Percentiles rank a stretch among this genome's conserved stretches.
phyloP scores from a whole-genome alignment of 2,113 vertebrate genomes.

The Syngnathus floridae region DNA sequence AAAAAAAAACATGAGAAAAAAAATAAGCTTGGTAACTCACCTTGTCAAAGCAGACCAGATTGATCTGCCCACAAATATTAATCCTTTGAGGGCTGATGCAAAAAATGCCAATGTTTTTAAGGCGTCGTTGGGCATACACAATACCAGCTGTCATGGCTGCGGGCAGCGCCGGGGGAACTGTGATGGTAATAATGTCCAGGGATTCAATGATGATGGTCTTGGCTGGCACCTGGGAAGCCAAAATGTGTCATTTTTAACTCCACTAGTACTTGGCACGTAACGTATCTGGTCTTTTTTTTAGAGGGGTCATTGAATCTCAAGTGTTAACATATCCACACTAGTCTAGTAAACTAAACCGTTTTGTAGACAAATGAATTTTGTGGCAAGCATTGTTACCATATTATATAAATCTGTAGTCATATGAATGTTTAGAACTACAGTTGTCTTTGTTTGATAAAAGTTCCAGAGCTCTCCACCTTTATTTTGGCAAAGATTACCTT shows the following conservation, averaged over 20 bases:
- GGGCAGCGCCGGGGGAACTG: slow-evolving; percentile 92
- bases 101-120: slow-evolving; percentile 89
- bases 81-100: slow-evolving; percentile 97
- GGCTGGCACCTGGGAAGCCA: slow-evolving; percentile 72
- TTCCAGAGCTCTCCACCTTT: neutral
- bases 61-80: slow-evolving; percentile 96
- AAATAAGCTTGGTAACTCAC: slow-evolving; percentile 51
- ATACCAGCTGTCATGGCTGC: slow-evolving; percentile 97
- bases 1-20: slow-evolving; percentile 55
- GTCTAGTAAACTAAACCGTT: no score
- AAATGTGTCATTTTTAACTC: neutral
- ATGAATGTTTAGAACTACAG: neutral
- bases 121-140: slow-evolving; percentile 88
- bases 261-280: neutral
- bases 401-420: no score
- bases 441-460: neutral
- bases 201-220: slow-evolving; percentile 87
- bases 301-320: neutral
- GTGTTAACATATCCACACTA: neutral
- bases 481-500: slow-evolving; percentile 65
- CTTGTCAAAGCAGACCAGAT: slow-evolving; percentile 97
- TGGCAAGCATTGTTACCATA: no score
- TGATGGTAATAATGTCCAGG: slow-evolving; percentile 97
- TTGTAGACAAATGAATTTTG: no score
- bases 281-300: neutral